These are phyloP conservation scores for Anser brachyrhynchus DNA, from an alignment of 2,113 vertebrate genomes.

Conservation along the genomic window DNA sequence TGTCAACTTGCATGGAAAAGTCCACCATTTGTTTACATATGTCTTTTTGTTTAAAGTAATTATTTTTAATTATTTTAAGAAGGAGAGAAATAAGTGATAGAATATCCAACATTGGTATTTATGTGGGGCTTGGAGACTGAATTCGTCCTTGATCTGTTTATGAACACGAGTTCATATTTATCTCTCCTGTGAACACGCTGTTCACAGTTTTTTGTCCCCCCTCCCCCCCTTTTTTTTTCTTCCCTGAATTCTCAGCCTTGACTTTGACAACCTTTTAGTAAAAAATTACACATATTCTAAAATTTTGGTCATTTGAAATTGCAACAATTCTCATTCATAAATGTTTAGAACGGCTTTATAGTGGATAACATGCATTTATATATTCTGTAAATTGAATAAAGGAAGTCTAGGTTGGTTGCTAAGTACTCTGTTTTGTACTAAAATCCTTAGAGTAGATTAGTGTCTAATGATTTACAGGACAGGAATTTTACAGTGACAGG, in stretches of 20 bases:
- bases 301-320: neutral
- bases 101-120: neutral
- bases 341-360: neutral
- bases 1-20: neutral
- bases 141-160: neutral
- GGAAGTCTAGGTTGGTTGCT: neutral
- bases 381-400: neutral
- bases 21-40: neutral
- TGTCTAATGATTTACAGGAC: neutral
- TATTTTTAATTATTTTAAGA: neutral
- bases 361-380: neutral
- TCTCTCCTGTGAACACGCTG: neutral
- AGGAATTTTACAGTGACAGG: neutral
- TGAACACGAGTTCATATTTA: neutral
- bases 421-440: neutral
- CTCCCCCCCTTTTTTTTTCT: neutral
- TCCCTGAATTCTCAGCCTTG: neutral
- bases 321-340: neutral
- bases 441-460: neutral
- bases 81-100: neutral
- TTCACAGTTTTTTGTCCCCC: neutral
- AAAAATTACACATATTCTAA: neutral
- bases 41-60: neutral
- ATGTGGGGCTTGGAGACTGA: neutral
- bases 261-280: neutral